A percentile compares a stretch with the other conserved stretches of the same genome.
Evolutionary conservation across 2,113 vertebrate species (phyloP).

Genomic region (Lophochroa leadbeateri): DNA sequence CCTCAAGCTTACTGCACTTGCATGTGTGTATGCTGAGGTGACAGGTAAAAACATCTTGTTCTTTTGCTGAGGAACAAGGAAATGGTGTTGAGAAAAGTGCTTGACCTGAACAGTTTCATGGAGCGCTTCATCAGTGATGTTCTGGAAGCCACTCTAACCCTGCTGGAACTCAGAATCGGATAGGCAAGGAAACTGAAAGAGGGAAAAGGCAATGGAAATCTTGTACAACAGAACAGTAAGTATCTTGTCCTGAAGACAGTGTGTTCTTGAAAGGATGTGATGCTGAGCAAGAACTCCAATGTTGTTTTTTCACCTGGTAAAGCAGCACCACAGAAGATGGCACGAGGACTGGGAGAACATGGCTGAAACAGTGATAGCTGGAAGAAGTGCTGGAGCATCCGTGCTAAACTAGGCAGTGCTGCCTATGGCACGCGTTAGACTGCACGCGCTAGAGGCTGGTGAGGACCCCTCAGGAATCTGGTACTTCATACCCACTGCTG

Average conservation of each 20-base stretch:
- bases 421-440: not conserved
- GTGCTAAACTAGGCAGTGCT: no score
- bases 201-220: not conserved
- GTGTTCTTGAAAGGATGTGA: not conserved
- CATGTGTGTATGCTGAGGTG: not conserved
- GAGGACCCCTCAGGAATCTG: not conserved
- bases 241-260: not conserved
- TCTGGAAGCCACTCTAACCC: not conserved
- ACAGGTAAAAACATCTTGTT: not conserved
- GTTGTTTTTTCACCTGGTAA: not conserved
- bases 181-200: not conserved
- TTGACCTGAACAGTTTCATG: not conserved
- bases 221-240: not conserved
- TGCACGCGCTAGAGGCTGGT: not conserved
- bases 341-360: no score
- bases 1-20: not conserved
- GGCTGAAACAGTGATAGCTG: not conserved
- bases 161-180: not conserved
- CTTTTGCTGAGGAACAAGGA: not conserved
- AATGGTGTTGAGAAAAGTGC: not conserved
- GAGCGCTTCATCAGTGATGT: not conserved
- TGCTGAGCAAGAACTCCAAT: fast-evolving
- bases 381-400: not conserved
- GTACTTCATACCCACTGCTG: not conserved
- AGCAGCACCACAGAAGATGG: not conserved